Base-by-base conservation (phyloP, 1,140 invertebrate species). In the Pantala flavescens region DNA sequence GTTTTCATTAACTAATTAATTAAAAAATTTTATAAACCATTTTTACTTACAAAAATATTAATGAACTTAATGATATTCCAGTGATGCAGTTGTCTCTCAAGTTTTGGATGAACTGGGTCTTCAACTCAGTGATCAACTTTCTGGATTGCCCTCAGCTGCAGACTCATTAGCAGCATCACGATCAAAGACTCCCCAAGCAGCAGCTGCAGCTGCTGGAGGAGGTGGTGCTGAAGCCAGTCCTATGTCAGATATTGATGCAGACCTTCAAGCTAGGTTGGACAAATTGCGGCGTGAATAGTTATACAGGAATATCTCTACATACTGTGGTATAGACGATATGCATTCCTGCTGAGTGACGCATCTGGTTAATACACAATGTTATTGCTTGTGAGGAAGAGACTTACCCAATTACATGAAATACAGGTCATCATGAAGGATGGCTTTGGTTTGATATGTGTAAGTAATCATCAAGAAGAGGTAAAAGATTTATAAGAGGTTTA, bases 21-120 rank as follows among this genome's bases (percentile, higher is more conserved):
- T n/a, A n/a, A n/a, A n/a, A n/a, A n/a, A n/a, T n/a, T n/a, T n/a
- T n/a, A n/a, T n/a, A n/a, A n/a, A n/a, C n/a, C n/a, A n/a, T n/a
- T n/a, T n/a, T n/a, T n/a, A n/a, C n/a, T n/a, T n/a, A n/a, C n/a
- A n/a, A n/a, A n/a, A n/a, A n/a, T n/a, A n/a, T n/a, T n/a, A n/a
- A n/a, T n/a, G n/a, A n/a, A n/a, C n/a, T n/a, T n/a, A n/a, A n/a
- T n/a, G n/a, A n/a, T n/a, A 36, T 83, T 85, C 63, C 79, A 93
- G 93, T 79, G 93, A 96, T 84, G 91, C 92, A n/a, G 88, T 95
- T 78, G 93, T 96, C 10, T 87, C 90, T 10, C 95, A 98, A 87
- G 96, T 98, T 24, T 84, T 99, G 75, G 98, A 99, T 83, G 98
- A 99, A 85, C 84, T 99, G 75, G 98, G 98, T 73, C 87, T 99